phyloP scores from a whole-genome alignment of 2,888 invertebrate genomes.

The Adela reaumurella region DNA sequence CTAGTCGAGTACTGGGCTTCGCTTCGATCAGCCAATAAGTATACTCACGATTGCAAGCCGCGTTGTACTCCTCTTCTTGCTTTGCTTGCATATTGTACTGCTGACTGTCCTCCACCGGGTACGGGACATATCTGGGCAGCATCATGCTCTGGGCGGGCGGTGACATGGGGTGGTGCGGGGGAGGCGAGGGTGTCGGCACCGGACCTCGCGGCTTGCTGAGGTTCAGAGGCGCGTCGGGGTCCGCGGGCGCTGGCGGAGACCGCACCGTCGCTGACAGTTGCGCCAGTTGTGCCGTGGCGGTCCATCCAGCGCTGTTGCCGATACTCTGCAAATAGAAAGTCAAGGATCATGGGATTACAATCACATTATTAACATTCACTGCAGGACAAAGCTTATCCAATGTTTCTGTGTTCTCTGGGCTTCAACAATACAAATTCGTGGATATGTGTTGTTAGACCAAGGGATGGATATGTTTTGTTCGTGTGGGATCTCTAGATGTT shows the following conservation, averaged over 20 bases:
- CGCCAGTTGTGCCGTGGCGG: constrained; percentile 68
- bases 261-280: constrained; percentile 61
- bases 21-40: no score
- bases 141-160: constrained; percentile 35
- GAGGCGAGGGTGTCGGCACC: constrained; percentile 31
- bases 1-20: no score
- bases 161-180: constrained; percentile 47
- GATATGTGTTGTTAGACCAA: no score
- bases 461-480: no score
- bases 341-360: no score
- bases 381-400: no score
- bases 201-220: constrained; percentile 80
- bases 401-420: no score
- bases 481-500: no score
- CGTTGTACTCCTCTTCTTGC: constrained; percentile 41
- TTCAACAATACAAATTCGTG: no score
- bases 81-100: constrained; percentile 36
- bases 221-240: constrained; percentile 84
- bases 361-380: no score
- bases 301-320: constrained; percentile 57
- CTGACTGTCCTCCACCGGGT: constrained; percentile 37
- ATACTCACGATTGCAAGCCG: constrained; percentile 37
- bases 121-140: constrained; percentile 49
- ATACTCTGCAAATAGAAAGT: no score
- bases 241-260: constrained; percentile 60